phyloP scores from a whole-genome alignment of 2,113 vertebrate species.

The Callorhinus ursinus region DNA sequence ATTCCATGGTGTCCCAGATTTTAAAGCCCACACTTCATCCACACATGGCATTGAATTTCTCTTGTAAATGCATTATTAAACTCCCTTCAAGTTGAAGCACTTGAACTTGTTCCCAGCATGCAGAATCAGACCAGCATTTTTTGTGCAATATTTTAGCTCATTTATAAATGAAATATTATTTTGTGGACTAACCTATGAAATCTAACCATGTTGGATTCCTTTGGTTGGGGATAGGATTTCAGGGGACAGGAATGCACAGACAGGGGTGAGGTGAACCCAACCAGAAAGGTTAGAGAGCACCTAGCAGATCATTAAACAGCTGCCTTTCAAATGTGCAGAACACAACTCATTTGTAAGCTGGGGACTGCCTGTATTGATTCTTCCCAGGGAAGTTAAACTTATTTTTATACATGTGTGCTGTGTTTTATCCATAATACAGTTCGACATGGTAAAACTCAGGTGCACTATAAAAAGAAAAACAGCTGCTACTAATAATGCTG shows the following conservation, averaged over 20 bases:
- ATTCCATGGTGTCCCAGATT: background rate
- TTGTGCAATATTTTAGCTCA: background rate
- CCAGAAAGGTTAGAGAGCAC: conserved; percentile 41
- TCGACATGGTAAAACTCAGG: conserved; percentile 16
- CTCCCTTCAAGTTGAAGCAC: background rate
- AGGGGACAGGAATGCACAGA: background rate
- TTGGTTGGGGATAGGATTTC: background rate
- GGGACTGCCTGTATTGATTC: conserved; percentile 58
- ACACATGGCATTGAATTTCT: background rate
- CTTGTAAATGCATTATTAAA: background rate
- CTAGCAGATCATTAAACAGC: conserved; percentile 63
- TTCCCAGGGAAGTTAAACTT: conserved; percentile 63
- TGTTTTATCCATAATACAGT: conserved; percentile 24
- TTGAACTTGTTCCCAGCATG: background rate
- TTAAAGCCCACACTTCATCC: background rate
- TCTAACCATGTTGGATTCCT: background rate
- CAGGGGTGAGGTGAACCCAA: conserved; percentile 5
- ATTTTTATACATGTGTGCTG: conserved; percentile 59
- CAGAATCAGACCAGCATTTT: background rate
- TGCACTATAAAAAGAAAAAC: conserved; percentile 44
- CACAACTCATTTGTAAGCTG: conserved; percentile 42
- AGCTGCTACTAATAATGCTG: conserved; percentile 11
- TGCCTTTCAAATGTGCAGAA: conserved; percentile 59
- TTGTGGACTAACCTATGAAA: background rate
- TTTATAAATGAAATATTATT: conserved; percentile 36